Evolutionary conservation across 2,113 vertebrate species (phyloP).

Genomic region (Eidolon helvum): DNA sequence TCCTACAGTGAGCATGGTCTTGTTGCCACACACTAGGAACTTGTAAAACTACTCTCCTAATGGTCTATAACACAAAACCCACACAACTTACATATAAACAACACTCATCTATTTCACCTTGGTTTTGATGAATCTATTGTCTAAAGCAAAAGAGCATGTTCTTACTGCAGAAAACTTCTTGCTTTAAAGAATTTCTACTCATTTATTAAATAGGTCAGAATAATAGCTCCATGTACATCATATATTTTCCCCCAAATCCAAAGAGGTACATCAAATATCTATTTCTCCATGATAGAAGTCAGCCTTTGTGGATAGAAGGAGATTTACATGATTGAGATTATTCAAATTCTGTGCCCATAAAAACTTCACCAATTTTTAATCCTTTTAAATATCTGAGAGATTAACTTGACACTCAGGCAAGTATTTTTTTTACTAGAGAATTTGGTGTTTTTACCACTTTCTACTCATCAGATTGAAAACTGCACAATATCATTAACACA

Average conservation of each 20-base stretch:
- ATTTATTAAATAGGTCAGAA: neutral
- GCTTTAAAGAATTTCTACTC: neutral
- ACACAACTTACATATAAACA: neutral
- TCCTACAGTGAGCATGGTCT: accelerated
- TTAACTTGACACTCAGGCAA: neutral
- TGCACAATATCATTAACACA: neutral
- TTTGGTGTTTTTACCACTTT: neutral
- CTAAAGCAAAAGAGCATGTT: neutral
- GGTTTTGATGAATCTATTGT: neutral
- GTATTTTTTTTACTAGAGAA: neutral
- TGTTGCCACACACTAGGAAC: neutral
- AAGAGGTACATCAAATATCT: neutral
- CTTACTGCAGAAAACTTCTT: neutral
- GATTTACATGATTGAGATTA: neutral
- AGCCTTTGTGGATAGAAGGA: neutral
- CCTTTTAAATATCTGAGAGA: neutral
- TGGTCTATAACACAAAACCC: neutral
- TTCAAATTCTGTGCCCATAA: neutral
- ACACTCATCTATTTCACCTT: neutral
- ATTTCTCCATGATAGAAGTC: neutral
- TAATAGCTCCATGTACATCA: neutral
- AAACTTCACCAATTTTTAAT: neutral
- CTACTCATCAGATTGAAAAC: neutral
- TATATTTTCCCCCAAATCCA: neutral
- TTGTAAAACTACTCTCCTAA: neutral